Conservation (phyloP, 1,140 invertebrate species). For the Pseudomyrmex concolor region DNA sequence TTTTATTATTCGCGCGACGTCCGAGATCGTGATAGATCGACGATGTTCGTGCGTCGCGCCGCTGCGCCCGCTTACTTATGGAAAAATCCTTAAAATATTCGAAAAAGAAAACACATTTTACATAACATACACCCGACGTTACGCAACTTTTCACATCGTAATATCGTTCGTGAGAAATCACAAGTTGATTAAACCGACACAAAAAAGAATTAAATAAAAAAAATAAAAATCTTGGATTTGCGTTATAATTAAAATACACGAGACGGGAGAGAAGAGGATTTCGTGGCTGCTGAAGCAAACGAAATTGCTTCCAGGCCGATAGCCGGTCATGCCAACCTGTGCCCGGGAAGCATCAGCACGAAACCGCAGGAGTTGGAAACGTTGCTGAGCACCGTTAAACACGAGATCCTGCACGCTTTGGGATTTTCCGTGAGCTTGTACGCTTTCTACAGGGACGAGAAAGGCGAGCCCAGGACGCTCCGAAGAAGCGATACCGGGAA, state of each 20-base stretch:
- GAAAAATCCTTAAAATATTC: slow-evolving; percentile 45
- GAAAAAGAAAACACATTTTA: slow-evolving; percentile 18
- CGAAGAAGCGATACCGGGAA: slow-evolving; percentile 93
- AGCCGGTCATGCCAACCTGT: slow-evolving; percentile 99
- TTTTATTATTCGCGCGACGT: slow-evolving; percentile 57
- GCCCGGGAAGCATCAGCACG: slow-evolving; percentile 97
- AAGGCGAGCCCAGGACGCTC: slow-evolving; percentile 93
- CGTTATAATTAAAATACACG: slow-evolving; percentile 39
- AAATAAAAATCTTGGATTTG: slow-evolving; percentile 8
- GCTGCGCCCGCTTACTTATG: slow-evolving; percentile 27
- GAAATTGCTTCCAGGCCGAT: slow-evolving; percentile 91
- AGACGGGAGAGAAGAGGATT: background rate
- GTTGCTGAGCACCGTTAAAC: slow-evolving; percentile 98
- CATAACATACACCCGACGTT: slow-evolving; percentile 3
- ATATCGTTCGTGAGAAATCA: background rate
- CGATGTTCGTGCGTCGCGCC: slow-evolving; percentile 43
- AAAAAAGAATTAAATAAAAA: background rate
- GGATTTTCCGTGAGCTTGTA: slow-evolving; percentile 98
- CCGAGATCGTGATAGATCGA: slow-evolving; percentile 54
- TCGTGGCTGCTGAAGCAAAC: slow-evolving; percentile 35
- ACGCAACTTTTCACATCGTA: slow-evolving; percentile 1
- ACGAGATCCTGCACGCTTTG: slow-evolving; percentile 99
- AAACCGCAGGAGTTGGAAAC: slow-evolving; percentile 97
- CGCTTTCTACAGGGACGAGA: slow-evolving; percentile 95
- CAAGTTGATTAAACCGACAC: background rate